phyloP scores from a whole-genome alignment of 2,888 invertebrate genomes.

The Lucinisca nassula region DNA sequence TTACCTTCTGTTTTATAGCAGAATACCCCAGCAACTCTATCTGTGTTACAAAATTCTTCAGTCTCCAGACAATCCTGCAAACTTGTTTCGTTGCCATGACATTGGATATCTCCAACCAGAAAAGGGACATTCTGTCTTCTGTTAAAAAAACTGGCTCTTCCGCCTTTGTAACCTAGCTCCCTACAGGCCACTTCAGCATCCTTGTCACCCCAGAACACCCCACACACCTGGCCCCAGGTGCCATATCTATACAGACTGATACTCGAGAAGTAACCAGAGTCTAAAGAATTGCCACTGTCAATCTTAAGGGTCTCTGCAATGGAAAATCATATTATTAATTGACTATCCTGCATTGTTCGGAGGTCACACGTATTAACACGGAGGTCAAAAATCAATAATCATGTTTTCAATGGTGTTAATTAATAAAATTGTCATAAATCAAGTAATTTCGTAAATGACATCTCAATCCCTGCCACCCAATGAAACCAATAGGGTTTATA shows the following conservation, averaged over 20 bases:
- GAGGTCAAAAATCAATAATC: too few species aligned
- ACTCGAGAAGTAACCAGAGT: conserved; percentile 81
- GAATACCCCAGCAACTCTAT: conserved; percentile 67
- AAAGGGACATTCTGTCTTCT: conserved; percentile 56
- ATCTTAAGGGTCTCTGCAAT: conserved; percentile 22
- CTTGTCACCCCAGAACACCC: conserved; percentile 71
- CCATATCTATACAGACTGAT: conserved; percentile 91
- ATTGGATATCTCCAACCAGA: conserved; percentile 64
- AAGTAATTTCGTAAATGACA: too few species aligned
- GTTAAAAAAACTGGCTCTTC: conserved; percentile 59
- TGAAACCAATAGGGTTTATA: too few species aligned
- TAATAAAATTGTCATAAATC: too few species aligned
- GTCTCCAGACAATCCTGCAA: conserved; percentile 61
- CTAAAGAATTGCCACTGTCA: conserved; percentile 19
- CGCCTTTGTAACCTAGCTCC: conserved; percentile 88
- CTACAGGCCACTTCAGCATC: conserved; percentile 73
- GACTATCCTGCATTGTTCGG: too few species aligned
- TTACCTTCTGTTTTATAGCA: conserved; percentile 70
- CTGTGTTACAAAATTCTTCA: conserved; percentile 57
- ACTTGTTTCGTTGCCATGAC: conserved; percentile 69
- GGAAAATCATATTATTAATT: too few species aligned
- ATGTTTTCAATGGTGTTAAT: too few species aligned
- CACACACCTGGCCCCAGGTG: conserved; percentile 91
- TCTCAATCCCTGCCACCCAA: too few species aligned
- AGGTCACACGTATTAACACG: too few species aligned